Evolutionary conservation across 2,797 vertebrate species (phyloP).

Genomic region (Typhlichthys subterraneus): DNA sequence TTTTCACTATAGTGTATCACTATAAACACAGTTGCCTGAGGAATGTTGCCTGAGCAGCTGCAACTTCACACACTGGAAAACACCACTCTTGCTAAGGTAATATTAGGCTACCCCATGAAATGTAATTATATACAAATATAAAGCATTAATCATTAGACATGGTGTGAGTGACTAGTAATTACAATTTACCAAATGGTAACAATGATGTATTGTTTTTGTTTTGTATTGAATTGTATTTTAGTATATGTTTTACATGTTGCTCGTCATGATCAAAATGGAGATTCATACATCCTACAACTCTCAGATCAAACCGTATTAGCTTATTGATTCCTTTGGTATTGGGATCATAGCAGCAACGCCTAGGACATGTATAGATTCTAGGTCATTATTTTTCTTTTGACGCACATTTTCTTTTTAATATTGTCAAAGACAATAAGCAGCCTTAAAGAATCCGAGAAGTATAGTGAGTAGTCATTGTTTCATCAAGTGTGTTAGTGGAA

Average conservation of each 20-base stretch:
- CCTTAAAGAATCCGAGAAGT: constrained; percentile 48
- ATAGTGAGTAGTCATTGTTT: constrained; percentile 61
- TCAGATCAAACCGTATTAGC: not conserved
- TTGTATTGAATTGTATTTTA: too few species aligned
- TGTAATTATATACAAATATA: not conserved
- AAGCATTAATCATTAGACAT: too few species aligned
- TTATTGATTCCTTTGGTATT: constrained; percentile 35
- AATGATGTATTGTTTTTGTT: too few species aligned
- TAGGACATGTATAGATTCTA: constrained; percentile 48
- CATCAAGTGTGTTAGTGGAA: constrained; percentile 20
- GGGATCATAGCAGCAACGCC: constrained; percentile 46
- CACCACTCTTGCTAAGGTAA: not conserved
- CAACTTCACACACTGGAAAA: not conserved
- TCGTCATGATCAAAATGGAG: too few species aligned
- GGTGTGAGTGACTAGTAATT: too few species aligned
- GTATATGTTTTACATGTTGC: too few species aligned
- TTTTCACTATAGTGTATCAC: not conserved
- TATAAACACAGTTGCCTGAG: not conserved
- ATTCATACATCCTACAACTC: not conserved
- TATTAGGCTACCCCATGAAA: not conserved
- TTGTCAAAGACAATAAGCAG: constrained; percentile 55
- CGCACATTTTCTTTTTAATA: constrained; percentile 35
- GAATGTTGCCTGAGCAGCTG: constrained; percentile 3
- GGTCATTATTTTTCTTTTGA: constrained; percentile 37
- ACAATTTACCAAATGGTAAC: too few species aligned